A percentile compares a stretch with the other conserved stretches of the same genome.
These are phyloP conservation scores for Serilophus lunatus DNA, from an alignment of 2,113 vertebrate genomes.

Conservation along the genomic window DNA sequence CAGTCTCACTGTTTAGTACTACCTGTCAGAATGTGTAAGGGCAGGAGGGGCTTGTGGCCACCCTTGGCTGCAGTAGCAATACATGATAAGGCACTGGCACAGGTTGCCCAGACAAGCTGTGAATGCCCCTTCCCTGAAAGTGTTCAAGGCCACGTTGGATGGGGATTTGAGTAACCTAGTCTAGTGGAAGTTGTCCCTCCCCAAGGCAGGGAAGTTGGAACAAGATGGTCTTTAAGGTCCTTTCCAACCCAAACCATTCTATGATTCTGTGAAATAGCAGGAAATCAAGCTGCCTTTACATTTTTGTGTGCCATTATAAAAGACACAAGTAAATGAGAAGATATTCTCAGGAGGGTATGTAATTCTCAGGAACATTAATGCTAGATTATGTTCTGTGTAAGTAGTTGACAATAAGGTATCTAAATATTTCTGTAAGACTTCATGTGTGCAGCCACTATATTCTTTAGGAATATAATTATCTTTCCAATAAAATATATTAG, in stretches of 20 bases:
- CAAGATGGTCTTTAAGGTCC: background rate
- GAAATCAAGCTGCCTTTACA: background rate
- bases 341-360: background rate
- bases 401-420: background rate
- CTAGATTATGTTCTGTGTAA: background rate
- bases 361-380: background rate
- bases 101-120: background rate
- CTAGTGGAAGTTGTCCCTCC: background rate
- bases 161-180: background rate
- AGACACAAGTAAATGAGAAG: background rate
- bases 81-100: background rate
- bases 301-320: background rate
- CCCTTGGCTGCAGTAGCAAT: background rate
- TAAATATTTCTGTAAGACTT: background rate
- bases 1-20: background rate
- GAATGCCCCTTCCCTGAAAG: background rate
- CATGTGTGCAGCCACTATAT: background rate
- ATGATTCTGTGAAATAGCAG: background rate
- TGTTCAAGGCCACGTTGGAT: background rate
- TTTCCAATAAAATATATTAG: background rate
- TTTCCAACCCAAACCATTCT: background rate
- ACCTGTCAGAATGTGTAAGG: background rate
- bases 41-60: background rate
- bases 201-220: accelerated
- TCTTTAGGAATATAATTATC: background rate